A percentile compares a stretch with the other conserved stretches of the same genome.
These are phyloP conservation scores for Dermolepida albohirtum DNA, from an alignment of 2,888 invertebrate species.

Conservation along the genomic window DNA sequence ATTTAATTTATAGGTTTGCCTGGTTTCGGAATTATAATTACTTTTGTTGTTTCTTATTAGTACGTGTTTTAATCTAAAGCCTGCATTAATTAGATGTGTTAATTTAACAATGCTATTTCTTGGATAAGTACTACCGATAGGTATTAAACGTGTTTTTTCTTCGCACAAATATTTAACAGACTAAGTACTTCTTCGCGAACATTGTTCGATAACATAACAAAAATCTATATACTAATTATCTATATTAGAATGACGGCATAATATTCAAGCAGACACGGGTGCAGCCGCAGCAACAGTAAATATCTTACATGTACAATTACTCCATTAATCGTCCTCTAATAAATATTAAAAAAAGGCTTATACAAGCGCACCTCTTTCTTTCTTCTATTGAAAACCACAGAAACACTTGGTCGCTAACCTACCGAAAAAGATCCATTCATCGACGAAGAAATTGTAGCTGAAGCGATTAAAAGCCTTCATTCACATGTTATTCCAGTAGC, in stretches of 20 bases:
- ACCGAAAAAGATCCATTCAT: constrained; percentile 42
- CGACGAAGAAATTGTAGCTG: constrained; percentile 40
- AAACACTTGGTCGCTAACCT: constrained; percentile 42
- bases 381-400: constrained; percentile 27
- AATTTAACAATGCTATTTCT: too few species aligned
- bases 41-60: too few species aligned
- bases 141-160: too few species aligned
- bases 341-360: constrained; percentile 31
- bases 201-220: neutral
- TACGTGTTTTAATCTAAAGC: too few species aligned
- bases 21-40: too few species aligned
- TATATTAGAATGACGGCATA: constrained; percentile 5
- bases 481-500: constrained; percentile 49
- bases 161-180: too few species aligned
- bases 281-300: constrained; percentile 15
- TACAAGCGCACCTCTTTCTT: constrained; percentile 24
- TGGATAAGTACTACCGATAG: too few species aligned
- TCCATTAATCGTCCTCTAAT: constrained; percentile 41
- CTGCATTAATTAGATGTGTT: too few species aligned
- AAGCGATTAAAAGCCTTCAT: constrained; percentile 41
- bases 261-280: neutral
- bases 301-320: constrained; percentile 24
- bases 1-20: too few species aligned
- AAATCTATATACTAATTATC: constrained; percentile 10
- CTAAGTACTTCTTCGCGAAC: neutral